A percentile compares a stretch with the other conserved stretches of the same genome.
Conservation (phyloP, 2,113 vertebrate genomes). For the Helogale parvula region DNA sequence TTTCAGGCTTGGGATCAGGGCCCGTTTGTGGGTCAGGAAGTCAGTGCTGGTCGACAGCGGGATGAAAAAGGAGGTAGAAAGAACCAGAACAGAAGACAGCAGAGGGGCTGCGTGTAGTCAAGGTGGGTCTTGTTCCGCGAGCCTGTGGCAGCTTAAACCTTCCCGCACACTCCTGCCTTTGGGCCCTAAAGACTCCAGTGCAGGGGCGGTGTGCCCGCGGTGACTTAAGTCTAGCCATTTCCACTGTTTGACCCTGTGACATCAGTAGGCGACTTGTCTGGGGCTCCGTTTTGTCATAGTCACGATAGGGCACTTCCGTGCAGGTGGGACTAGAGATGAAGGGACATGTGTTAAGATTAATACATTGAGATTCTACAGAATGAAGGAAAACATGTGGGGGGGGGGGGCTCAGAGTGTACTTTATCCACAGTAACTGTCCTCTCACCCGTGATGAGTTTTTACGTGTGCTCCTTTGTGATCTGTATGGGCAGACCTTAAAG, state of each 20-base stretch:
- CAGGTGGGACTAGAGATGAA: not conserved
- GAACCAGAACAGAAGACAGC: not conserved
- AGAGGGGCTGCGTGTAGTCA: not conserved
- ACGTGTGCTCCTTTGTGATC: not conserved
- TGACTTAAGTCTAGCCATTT: not conserved
- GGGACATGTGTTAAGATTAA: not conserved
- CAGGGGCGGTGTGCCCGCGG: not conserved
- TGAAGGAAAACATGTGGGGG: not conserved
- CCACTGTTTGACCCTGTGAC: not conserved
- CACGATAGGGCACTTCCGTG: not conserved
- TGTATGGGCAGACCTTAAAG: not conserved
- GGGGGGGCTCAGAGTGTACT: not conserved
- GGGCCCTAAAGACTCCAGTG: not conserved
- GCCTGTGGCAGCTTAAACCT: not conserved
- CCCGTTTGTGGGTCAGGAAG: not conserved
- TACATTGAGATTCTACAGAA: not conserved
- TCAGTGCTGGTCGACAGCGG: constrained; percentile 1
- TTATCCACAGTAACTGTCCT: not conserved
- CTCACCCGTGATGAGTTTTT: not conserved
- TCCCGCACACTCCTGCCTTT: not conserved
- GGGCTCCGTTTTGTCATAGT: not conserved
- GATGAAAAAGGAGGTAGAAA: not conserved
- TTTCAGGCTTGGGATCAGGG: not conserved
- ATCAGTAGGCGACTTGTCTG: not conserved
- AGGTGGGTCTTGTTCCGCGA: not conserved